Conservation (phyloP, 2,888 invertebrate species). For the Copidosoma aretas region DNA sequence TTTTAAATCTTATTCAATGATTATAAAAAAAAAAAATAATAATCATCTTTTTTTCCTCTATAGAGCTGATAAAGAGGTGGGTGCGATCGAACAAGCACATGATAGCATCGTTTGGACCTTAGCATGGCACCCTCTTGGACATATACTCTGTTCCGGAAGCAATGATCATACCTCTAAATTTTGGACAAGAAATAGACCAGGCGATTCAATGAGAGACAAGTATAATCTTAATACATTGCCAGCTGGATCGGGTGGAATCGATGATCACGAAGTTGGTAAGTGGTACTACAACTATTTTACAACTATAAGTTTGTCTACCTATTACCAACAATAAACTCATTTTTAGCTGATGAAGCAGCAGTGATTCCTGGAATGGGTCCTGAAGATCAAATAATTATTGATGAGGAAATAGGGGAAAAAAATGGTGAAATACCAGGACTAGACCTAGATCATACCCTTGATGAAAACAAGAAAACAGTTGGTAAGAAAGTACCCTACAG, state of each 20-base stretch:
- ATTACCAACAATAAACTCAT: background rate
- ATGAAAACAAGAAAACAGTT: constrained; percentile 71
- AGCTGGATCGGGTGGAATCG: constrained; percentile 76
- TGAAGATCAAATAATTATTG: constrained; percentile 83
- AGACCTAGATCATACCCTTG: constrained; percentile 78
- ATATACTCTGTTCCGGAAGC: constrained; percentile 98
- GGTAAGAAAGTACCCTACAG: constrained; percentile 90
- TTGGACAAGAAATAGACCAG: constrained; percentile 98
- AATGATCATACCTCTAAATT: constrained; percentile 99
- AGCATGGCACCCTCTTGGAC: constrained; percentile 99
- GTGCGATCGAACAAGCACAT: constrained; percentile 97
- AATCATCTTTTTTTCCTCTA: background rate
- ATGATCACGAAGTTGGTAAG: constrained; percentile 74
- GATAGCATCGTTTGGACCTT: constrained; percentile 99
- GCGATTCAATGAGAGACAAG: constrained; percentile 97
- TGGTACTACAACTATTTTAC: background rate
- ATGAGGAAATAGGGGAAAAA: constrained; percentile 57
- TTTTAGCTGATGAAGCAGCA: constrained; percentile 74
- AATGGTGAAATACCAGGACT: constrained; percentile 80
- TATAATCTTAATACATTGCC: constrained; percentile 94
- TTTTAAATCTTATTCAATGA: too few relatives aligned
- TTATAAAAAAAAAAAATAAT: too few relatives aligned
- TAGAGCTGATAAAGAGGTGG: constrained; percentile 95
- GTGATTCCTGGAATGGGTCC: constrained; percentile 98
- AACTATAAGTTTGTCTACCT: constrained; percentile 20